Evolutionary conservation across 1,140 invertebrate genomes (phyloP).

Genomic region (Argopecten irradians): DNA sequence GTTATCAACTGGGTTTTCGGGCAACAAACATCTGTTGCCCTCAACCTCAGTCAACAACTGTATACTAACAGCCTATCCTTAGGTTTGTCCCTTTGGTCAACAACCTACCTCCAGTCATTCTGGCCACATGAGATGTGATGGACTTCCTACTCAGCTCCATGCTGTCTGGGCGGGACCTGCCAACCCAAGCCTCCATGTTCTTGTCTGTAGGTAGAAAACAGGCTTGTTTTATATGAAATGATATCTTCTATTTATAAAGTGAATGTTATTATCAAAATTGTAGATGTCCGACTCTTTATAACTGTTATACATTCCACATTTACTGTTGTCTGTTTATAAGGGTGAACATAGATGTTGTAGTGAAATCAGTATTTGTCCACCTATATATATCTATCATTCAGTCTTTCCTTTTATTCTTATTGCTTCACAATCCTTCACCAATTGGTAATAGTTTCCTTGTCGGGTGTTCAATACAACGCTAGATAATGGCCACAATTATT

Average conservation of each 20-base stretch:
- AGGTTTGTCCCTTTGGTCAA: too few relatives aligned
- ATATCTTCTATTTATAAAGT: background rate
- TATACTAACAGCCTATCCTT: too few relatives aligned
- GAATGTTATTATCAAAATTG: background rate
- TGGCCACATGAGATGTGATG: slow-evolving; percentile 72
- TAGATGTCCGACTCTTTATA: background rate
- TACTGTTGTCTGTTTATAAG: too few relatives aligned
- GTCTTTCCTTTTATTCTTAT: too few relatives aligned
- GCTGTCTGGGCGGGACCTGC: slow-evolving; percentile 66
- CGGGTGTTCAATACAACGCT: too few relatives aligned
- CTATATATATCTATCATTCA: too few relatives aligned
- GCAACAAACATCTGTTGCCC: background rate
- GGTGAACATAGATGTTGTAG: too few relatives aligned
- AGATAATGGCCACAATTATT: too few relatives aligned
- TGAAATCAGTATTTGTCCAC: too few relatives aligned
- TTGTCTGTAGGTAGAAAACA: slow-evolving; percentile 58
- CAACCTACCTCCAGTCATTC: slow-evolving; percentile 73
- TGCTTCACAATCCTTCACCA: too few relatives aligned
- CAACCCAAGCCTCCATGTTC: slow-evolving; percentile 70
- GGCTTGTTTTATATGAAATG: background rate
- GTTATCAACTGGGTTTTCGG: background rate
- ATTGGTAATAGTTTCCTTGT: too few relatives aligned
- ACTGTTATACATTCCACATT: background rate
- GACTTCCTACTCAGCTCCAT: slow-evolving; percentile 69
- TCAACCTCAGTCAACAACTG: too few relatives aligned